These are phyloP conservation scores for Drosophila nigromelanica DNA, from an alignment of 1,140 invertebrate species.

Conservation along the genomic window DNA sequence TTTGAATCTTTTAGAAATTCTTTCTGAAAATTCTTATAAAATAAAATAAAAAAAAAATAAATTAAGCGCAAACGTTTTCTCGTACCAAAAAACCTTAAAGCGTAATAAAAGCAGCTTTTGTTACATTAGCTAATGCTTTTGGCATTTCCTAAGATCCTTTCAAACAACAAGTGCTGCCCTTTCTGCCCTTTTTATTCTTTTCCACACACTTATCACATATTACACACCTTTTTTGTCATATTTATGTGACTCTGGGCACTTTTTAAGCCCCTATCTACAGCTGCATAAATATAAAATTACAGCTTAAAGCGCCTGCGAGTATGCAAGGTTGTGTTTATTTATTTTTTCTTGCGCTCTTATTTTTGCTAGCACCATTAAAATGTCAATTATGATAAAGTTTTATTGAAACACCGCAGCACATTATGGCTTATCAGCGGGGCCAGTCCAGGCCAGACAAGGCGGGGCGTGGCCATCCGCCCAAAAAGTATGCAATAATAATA, in stretches of 20 bases:
- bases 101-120: too few species aligned
- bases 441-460: constrained; percentile 36
- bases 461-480: not conserved
- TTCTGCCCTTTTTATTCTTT: constrained; percentile 1
- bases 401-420: constrained; percentile 76
- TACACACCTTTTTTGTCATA: constrained; percentile 65
- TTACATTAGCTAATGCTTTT: too few species aligned
- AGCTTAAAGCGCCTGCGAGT: constrained; percentile 25
- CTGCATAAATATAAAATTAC: constrained; percentile 76
- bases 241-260: constrained; percentile 52
- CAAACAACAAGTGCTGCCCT: not conserved
- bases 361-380: constrained; percentile 68
- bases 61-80: too few species aligned
- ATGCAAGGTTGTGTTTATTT: constrained; percentile 35
- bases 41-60: too few species aligned
- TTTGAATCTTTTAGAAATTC: too few species aligned
- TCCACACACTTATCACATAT: constrained; percentile 63
- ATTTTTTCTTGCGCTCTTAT: constrained; percentile 32
- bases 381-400: constrained; percentile 83
- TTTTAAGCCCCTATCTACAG: constrained; percentile 46
- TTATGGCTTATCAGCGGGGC: constrained; percentile 69
- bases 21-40: too few species aligned
- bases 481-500: constrained; percentile 76
- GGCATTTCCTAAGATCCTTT: too few species aligned
- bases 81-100: too few species aligned